Conservation (phyloP, 2,113 vertebrate genomes). For the Tursiops truncatus region DNA sequence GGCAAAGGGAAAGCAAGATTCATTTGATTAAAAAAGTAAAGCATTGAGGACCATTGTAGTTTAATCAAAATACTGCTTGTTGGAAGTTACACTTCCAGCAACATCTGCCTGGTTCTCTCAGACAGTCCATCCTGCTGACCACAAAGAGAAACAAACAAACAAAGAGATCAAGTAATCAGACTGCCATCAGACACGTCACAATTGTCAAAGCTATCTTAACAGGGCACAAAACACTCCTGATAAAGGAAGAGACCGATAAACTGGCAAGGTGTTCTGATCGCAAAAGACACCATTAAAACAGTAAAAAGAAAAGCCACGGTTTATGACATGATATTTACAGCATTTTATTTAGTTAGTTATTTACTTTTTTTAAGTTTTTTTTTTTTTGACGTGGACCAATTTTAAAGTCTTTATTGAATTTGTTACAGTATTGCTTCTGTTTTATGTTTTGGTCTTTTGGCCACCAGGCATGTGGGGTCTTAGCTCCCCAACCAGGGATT, state of each 20-base stretch:
- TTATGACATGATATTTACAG: background rate
- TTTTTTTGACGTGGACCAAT: no score
- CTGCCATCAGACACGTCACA: background rate
- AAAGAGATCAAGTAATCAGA: background rate
- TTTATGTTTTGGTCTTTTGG: no score
- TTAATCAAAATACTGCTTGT: background rate
- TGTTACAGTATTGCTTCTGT: no score
- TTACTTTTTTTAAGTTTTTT: no score
- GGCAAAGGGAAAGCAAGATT: background rate
- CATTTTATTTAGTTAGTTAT: no score
- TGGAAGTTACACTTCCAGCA: background rate
- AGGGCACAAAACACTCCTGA: accelerated
- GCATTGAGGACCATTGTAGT: background rate
- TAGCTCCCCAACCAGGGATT: no score
- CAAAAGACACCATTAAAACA: no score
- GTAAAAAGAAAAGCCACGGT: accelerated
- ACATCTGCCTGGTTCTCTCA: background rate
- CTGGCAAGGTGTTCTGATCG: background rate
- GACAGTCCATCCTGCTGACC: background rate
- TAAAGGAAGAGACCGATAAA: background rate
- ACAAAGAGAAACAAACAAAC: background rate
- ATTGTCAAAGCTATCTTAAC: background rate
- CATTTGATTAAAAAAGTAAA: background rate
- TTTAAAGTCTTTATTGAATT: no score
- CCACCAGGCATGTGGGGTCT: no score